A percentile compares a stretch with the other conserved stretches of the same genome.
phyloP scores from a whole-genome alignment of 2,888 invertebrate species.

The Clanis bilineata region DNA sequence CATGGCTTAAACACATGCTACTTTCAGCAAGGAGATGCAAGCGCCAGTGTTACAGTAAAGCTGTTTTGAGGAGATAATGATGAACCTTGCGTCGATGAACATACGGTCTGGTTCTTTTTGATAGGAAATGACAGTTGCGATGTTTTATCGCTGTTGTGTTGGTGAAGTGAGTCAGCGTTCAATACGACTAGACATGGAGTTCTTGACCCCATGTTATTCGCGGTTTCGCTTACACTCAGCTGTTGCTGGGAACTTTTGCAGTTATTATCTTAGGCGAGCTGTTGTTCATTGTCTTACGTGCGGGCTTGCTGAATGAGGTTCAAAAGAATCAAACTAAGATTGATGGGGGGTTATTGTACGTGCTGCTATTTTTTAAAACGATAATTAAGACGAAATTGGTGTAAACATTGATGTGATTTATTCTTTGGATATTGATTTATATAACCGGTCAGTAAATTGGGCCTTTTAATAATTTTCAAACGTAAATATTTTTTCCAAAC shows the following conservation, averaged over 20 bases:
- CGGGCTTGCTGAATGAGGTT: not conserved
- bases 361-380: not conserved
- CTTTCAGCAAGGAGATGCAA: conserved; percentile 46
- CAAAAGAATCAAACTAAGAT: conserved; percentile 6
- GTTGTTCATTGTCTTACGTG: not conserved
- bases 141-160: conserved; percentile 23
- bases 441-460: not conserved
- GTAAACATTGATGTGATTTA: not conserved
- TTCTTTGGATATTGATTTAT: not conserved
- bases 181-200: conserved; percentile 66
- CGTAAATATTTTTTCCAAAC: not conserved
- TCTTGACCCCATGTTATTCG: conserved; percentile 60
- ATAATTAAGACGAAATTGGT: not conserved
- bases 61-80: conserved; percentile 16
- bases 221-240: conserved; percentile 45
- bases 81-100: conserved; percentile 12
- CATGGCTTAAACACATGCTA: conserved; percentile 33
- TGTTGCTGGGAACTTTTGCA: conserved; percentile 28
- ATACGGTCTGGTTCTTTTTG: conserved; percentile 23
- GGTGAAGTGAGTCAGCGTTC: conserved; percentile 58
- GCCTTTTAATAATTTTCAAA: not conserved
- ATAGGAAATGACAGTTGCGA: conserved; percentile 23
- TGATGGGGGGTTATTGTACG: conserved; percentile 3
- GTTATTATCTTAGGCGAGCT: conserved; percentile 6
- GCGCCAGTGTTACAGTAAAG: conserved; percentile 42